Evolutionary conservation across 1,140 invertebrate genomes (phyloP), one percentile per base, ranked within the genome.

Genomic region (Zaprionus kolodkinae): DNA sequence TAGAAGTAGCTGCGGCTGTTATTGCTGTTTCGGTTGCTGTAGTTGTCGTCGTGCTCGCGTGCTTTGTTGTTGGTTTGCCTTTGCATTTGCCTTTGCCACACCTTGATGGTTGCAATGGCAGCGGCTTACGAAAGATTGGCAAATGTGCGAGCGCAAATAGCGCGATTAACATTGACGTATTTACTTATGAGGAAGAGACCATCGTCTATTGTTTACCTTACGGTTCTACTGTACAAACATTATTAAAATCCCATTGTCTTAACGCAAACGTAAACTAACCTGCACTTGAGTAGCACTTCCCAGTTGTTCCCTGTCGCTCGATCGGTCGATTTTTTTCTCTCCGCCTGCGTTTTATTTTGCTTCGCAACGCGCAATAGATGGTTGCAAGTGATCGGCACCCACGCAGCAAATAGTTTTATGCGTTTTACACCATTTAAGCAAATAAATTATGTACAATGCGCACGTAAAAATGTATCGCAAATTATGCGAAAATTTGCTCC

Each of bases 161-260:
- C 84, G 84, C 84, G 84, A 88, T 89, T 89, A 88, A 88, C 84
- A 88, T 88, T 88, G 85, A 88, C 77, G 87, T 67, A 88, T 88
- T 43, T 55, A 82, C 85, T 80, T 65, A 84, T 74, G 84, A 76
- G 33, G 62, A 76, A 76, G 43, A 71, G 61, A 75, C 33, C 59
- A 60, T 71, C 57, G 35, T 52, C 54, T 55, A 65, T 74, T 75
- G 59, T 75, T 75, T 70, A 75, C 72, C 62, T 63, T 56, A 59
- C 30, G 9, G 11, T 12, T 56, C 50, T 13, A 50, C 36, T 33
- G 52, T 63, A 30, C 52, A 66, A 69, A 70, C 48, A 72, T 66
- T 72, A 60, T 59, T 56, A 65, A 25, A 25, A 65, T 72, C 9
- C 69, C 50, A 76, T 72, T 72, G 62, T 66, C 21, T 50, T 13